phyloP scores from a whole-genome alignment of 2,797 vertebrate species.

The Argyrosomus regius region DNA sequence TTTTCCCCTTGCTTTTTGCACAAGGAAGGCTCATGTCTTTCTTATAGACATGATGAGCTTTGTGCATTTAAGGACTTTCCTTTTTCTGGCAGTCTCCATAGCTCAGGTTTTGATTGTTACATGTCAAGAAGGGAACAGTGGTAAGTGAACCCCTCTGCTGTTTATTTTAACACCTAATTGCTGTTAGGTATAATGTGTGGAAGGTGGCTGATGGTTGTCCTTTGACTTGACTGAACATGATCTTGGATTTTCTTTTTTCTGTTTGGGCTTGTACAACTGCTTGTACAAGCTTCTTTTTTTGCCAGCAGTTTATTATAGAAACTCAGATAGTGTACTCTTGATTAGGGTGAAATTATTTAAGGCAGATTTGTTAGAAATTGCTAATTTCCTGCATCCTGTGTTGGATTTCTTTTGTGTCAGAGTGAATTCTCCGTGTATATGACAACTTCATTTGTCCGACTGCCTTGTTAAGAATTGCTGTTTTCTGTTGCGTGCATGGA shows the following conservation, averaged over 20 bases:
- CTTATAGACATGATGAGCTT: conserved; percentile 85
- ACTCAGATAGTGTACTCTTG: neutral
- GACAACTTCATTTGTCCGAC: neutral
- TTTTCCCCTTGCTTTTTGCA: conserved; percentile 71
- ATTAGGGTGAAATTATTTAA: neutral
- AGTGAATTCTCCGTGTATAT: conserved; percentile 4
- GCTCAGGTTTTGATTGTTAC: conserved; percentile 83
- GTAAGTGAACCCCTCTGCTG: conserved; percentile 80
- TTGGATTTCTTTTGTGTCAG: conserved; percentile 4
- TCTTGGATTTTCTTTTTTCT: neutral
- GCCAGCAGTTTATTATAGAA: conserved; percentile 1
- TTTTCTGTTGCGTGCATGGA: conserved; percentile 11
- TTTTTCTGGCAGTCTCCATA: conserved; percentile 82
- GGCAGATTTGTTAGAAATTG: neutral
- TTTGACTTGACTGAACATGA: conserved; percentile 15
- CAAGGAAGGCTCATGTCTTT: conserved; percentile 84
- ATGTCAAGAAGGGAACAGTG: conserved; percentile 82
- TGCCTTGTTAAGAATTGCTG: neutral
- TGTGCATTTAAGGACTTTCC: conserved; percentile 85
- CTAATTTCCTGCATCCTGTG: neutral
- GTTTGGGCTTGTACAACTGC: conserved; percentile 11
- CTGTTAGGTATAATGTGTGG: conserved; percentile 42
- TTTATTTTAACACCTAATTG: conserved; percentile 57
- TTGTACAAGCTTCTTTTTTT: neutral
- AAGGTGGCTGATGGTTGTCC: conserved; percentile 31